phyloP scores from a whole-genome alignment of 53 echinoderm and acorn worm species.

The Pentamera pediparva region DNA sequence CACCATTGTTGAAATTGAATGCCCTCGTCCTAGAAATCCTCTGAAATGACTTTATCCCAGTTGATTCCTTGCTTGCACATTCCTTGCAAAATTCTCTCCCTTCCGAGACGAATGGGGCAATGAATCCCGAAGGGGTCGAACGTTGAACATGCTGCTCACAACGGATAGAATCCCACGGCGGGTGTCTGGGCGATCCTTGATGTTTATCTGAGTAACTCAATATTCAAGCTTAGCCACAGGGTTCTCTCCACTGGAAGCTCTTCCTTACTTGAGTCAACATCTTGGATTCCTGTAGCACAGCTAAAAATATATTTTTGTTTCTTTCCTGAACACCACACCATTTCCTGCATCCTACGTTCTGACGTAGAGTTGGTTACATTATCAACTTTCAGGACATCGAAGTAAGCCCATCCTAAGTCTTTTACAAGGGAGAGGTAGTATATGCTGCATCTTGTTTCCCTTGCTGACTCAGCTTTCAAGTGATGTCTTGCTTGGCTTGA shows the following conservation, averaged over 20 bases:
- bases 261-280: neutral
- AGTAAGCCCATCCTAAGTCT: slow-evolving; percentile 31
- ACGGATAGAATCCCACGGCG: no score
- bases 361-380: slow-evolving; percentile 29
- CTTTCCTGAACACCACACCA: slow-evolving; percentile 32
- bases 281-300: neutral
- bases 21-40: no score
- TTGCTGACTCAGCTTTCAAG: no score
- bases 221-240: neutral
- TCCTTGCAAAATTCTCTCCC: no score
- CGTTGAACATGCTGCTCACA: no score
- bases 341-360: slow-evolving; percentile 42
- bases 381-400: slow-evolving; percentile 29
- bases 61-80: no score
- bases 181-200: neutral
- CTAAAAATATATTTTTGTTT: no score
- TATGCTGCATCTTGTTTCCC: slow-evolving; percentile 46
- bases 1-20: no score
- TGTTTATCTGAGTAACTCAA: neutral
- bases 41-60: no score
- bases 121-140: no score
- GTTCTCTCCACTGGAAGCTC: slow-evolving; percentile 19
- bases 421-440: slow-evolving; percentile 41
- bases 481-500: no score
- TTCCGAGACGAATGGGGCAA: no score